Percentiles rank a stretch among this genome's conserved stretches.
phyloP scores from a whole-genome alignment of 2,888 invertebrate genomes.

The Morpho helenor region DNA sequence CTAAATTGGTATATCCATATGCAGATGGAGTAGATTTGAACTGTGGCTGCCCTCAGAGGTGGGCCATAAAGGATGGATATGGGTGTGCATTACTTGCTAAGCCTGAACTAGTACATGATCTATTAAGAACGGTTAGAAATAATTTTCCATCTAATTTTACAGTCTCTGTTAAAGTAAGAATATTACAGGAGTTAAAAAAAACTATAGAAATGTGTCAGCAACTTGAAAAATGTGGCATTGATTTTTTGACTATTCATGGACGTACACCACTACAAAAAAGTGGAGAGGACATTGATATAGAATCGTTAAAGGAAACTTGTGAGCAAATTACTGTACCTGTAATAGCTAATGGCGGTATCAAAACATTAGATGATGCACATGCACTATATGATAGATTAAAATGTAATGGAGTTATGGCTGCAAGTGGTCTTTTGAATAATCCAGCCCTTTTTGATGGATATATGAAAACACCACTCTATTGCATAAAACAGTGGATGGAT shows the following conservation, averaged over 20 bases:
- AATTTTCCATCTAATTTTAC: conserved; percentile 86
- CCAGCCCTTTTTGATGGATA: conserved; percentile 92
- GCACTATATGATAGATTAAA: conserved; percentile 82
- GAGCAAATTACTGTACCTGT: conserved; percentile 88
- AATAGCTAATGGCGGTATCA: conserved; percentile 95
- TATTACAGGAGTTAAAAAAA: conserved; percentile 82
- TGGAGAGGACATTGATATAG: conserved; percentile 84
- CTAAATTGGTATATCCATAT: conserved; percentile 89
- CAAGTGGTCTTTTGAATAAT: conserved; percentile 93
- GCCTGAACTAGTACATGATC: conserved; percentile 90
- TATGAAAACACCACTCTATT: conserved; percentile 83
- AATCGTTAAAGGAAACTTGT: conserved; percentile 85
- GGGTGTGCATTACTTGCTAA: conserved; percentile 90
- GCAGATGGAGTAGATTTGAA: conserved; percentile 97
- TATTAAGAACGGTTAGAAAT: conserved; percentile 87
- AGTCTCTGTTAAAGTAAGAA: conserved; percentile 94
- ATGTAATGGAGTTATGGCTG: conserved; percentile 94
- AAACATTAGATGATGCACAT: conserved; percentile 84
- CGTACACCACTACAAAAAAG: conserved; percentile 90
- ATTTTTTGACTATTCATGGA: conserved; percentile 94
- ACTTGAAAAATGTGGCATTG: conserved; percentile 91
- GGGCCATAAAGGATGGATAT: conserved; percentile 95
- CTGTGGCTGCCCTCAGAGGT: conserved; percentile 98
- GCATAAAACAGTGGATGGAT: conserved; percentile 90
- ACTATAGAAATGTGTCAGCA: conserved; percentile 90